Evolutionary conservation across 2,113 vertebrate species (phyloP).

Genomic region (Vidua macroura): DNA sequence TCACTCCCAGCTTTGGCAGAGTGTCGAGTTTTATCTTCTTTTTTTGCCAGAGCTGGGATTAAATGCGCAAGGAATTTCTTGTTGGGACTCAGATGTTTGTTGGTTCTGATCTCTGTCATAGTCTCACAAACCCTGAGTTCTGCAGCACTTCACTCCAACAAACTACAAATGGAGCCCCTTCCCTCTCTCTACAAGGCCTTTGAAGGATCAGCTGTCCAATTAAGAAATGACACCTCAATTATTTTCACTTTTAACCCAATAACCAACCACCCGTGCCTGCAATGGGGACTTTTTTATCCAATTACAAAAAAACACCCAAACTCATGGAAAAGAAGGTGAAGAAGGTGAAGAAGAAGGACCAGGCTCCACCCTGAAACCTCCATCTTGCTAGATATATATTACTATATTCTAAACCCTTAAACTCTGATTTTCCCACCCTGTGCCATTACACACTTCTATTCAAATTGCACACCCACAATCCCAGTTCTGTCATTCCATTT

Average conservation of each 20-base stretch:
- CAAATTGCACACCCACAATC: neutral
- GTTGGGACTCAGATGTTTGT: neutral
- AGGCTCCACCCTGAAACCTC: neutral
- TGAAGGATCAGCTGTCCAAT: neutral
- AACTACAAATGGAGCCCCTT: neutral
- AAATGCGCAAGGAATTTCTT: neutral
- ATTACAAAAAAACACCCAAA: neutral
- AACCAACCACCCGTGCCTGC: fast-evolving
- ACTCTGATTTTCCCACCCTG: neutral
- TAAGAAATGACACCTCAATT: neutral
- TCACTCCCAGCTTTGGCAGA: neutral
- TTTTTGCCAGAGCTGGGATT: neutral
- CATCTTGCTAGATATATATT: neutral
- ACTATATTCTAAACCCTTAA: neutral
- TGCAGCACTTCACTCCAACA: neutral
- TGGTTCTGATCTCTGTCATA: neutral
- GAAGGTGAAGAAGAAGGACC: too few relatives aligned
- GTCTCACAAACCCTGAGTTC: neutral
- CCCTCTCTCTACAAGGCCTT: neutral
- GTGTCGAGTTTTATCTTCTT: neutral
- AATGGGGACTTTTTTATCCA: neutral
- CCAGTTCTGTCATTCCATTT: neutral
- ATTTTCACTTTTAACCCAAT: neutral
- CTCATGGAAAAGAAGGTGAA: neutral
- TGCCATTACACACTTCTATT: neutral